These are phyloP conservation scores for Stylophora pistillata DNA, from an alignment of 64 coral and sea anemone species.

Conservation along the genomic window DNA sequence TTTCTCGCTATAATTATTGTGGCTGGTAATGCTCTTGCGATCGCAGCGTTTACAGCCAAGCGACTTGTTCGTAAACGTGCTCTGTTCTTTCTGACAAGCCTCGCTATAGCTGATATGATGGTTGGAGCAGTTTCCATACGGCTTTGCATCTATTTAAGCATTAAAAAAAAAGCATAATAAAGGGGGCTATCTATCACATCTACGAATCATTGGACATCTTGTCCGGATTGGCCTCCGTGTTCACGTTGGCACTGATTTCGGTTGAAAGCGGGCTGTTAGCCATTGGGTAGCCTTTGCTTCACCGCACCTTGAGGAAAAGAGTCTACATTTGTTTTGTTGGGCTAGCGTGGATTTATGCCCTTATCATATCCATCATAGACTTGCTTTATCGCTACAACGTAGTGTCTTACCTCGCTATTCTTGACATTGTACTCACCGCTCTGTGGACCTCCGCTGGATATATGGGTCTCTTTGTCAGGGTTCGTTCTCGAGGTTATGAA, in stretches of 20 bases:
- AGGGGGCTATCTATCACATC: background rate
- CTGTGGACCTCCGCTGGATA: conserved; percentile 27
- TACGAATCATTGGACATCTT: conserved; percentile 48
- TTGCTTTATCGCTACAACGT: background rate
- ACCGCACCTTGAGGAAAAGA: conserved; percentile 3
- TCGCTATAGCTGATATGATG: conserved; percentile 41
- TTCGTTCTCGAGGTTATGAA: background rate
- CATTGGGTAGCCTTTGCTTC: conserved; percentile 29
- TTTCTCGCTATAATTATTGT: conserved; percentile 27
- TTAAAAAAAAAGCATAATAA: background rate
- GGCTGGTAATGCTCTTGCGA: conserved; percentile 12
- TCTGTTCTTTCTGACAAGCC: conserved; percentile 44
- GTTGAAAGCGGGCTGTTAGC: conserved; percentile 54
- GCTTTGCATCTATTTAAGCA: conserved; percentile 32
- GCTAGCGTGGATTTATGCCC: conserved; percentile 27
- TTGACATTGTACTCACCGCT: conserved; percentile 40
- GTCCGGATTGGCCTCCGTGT: conserved; percentile 32
- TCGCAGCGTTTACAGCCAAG: conserved; percentile 35
- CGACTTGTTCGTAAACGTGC: conserved; percentile 16
- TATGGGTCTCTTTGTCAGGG: conserved; percentile 31
- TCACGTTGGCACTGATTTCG: conserved; percentile 42
- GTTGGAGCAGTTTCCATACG: conserved; percentile 40
- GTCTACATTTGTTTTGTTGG: conserved; percentile 4
- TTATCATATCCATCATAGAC: background rate
- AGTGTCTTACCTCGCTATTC: conserved; percentile 2